A percentile compares a stretch with the other conserved stretches of the same genome.
phyloP scores from a whole-genome alignment of 1,140 invertebrate species.

The Linepithema humile region DNA sequence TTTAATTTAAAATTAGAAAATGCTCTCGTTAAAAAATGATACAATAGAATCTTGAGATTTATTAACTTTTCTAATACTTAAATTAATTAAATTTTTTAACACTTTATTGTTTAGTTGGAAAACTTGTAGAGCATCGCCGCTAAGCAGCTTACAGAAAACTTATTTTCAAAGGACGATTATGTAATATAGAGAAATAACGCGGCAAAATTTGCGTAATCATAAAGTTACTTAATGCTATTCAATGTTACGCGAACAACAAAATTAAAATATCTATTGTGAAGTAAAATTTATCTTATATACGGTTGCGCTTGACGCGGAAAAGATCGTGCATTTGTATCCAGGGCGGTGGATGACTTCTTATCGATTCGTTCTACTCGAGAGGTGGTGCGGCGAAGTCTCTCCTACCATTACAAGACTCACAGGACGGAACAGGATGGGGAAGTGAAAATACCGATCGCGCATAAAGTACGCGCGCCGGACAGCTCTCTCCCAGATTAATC shows the following conservation, averaged over 20 bases:
- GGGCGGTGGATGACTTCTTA: slow-evolving; percentile 5
- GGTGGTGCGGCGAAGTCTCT: background rate
- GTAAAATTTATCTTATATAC: background rate
- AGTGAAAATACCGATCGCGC: slow-evolving; percentile 43
- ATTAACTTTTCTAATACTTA: too few relatives aligned
- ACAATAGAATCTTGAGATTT: too few relatives aligned
- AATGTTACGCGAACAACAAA: background rate
- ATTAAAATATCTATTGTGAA: background rate
- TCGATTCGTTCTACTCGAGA: slow-evolving; percentile 15
- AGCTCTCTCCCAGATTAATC: slow-evolving; percentile 10
- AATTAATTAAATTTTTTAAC: too few relatives aligned
- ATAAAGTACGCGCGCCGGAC: slow-evolving; percentile 9
- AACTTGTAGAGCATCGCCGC: too few relatives aligned
- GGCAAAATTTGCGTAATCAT: background rate
- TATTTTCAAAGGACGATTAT: background rate
- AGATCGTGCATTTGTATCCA: slow-evolving; percentile 29
- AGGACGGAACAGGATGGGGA: slow-evolving; percentile 24
- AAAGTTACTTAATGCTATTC: background rate
- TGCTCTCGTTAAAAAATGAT: too few relatives aligned
- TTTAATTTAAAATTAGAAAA: too few relatives aligned
- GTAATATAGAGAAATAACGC: background rate
- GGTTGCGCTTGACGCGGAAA: background rate
- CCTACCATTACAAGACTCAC: background rate
- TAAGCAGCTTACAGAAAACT: background rate
- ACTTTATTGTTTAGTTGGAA: too few relatives aligned